Evolutionary conservation across 2,113 vertebrate species (phyloP), one percentile per base, ranked within the genome.

Genomic region (Microcebus tavaratra): DNA sequence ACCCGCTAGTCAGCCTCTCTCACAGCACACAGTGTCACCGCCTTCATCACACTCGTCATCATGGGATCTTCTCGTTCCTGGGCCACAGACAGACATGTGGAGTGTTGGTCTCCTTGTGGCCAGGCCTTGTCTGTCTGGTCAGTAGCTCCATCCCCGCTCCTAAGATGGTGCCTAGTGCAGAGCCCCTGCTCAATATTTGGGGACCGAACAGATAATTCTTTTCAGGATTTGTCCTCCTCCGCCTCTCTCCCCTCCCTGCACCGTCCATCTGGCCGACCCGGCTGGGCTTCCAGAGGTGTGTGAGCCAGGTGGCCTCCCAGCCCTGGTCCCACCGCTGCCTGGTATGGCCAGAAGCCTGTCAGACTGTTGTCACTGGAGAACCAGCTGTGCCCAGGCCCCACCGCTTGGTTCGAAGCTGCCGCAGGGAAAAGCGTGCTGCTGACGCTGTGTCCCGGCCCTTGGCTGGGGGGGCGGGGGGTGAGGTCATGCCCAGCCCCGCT

Each of bases 401-500:
- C 65, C 39, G 82, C 45, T 50, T 39, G 65, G 92, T 34, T 96
- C 88, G 85, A 75, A 76, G 76, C 72, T 82, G 80, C 88, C 80
- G 48, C 6, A 0, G 65, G 88, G 14, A 29, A 88, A n/a, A 34
- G 4, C 7, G 21, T 25, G 4, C 39, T 75, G 90, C 76, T 72
- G 65, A 86, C 83, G 13, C 61, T 18, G 2, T 31, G 39, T 73
- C 65, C 29, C 6, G n/a, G 70, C 45, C 53, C 65, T 45, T 45
- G 45, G 45, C 45, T 42, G 42, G 42, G 42, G 10, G 45, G 36
- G 42, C 75, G 45, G 23, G 88, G 86, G 57, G 81, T 81, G 93
- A 94, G 81, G 81, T 96, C 75, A 88, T 55, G 67, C 57, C 70
- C 90, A 92, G 72, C 65, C 84, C 70, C 45, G 65, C 27, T 81